Evolutionary conservation across 2,113 vertebrate species (phyloP).

Genomic region (Cnemophilus loriae): DNA sequence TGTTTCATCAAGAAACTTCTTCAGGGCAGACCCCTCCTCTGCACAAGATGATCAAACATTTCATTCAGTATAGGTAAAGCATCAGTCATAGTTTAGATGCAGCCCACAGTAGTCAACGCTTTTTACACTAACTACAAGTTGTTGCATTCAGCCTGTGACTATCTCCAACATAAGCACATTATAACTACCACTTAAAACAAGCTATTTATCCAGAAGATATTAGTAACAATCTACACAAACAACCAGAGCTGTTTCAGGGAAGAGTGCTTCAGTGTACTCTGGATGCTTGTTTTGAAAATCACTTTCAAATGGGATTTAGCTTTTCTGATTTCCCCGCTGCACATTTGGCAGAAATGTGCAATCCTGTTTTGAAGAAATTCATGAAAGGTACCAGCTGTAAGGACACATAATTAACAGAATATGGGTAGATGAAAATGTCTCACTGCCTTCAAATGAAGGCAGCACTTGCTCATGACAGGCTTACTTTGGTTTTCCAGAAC

Average conservation of each 20-base stretch:
- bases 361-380: not conserved
- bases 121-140: not conserved
- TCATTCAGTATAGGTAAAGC: not conserved
- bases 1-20: constrained; percentile 89
- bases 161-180: not conserved
- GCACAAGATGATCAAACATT: not conserved
- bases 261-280: not conserved
- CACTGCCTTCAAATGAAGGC: not conserved
- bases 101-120: not conserved
- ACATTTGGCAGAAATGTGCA: not conserved
- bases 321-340: not conserved
- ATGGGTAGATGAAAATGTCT: not conserved
- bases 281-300: not conserved
- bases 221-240: not conserved
- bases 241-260: not conserved
- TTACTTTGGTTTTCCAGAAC: not conserved
- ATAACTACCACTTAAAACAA: not conserved
- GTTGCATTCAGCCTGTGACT: not conserved
- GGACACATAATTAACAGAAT: not conserved
- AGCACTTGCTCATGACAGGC: not conserved
- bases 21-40: constrained; percentile 85
- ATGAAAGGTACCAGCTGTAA: not conserved
- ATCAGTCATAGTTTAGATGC: not conserved
- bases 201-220: not conserved
- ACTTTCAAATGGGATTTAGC: not conserved